Evolutionary conservation across 2,888 invertebrate species (phyloP), one percentile per base, ranked within the genome.

Genomic region (Trypoxylon attenuatum): DNA sequence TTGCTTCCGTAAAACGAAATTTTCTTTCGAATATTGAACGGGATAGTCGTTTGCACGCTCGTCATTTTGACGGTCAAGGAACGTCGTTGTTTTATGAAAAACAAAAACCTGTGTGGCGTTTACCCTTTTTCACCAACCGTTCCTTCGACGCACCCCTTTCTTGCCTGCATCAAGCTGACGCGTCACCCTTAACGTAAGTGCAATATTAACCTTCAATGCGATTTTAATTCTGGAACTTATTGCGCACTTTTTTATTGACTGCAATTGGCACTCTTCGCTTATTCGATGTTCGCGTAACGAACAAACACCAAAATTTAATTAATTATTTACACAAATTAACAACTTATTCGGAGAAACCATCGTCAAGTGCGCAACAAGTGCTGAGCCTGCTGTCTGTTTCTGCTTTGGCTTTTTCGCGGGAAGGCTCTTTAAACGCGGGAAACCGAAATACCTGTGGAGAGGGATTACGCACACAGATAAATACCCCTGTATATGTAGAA

Each of bases 1-100:
- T 83, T 84, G 0, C 10, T 61, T 1, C 79, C 77, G 22, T 85
- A 85, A 67, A 85, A 85, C n/a, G 73, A 73, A 41, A 49, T 78
- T 64, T 87, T 89, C 73, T 90, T 90, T 8, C 89, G 87, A 21
- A 88, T 82, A 70, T 86, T 88, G 70, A 90, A 91, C 5, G 89
- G 87, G 60, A 90, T 88, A 1, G 86, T 87, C 27, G 87, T 85
- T 81, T 90, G 90, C 13, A 88, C 75, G 22, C 87, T 81, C 52
- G 89, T 85, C 73, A 77, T 82, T 54, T 69, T 75, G 33, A 25
- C 33, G 10, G 33, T 4, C 33, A 33, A 33, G 4, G 3, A 10
- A 5, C 13, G 10, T 10, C 33, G 1, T 10, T 4, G n/a, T 2
- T 0, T 10, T n/a, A n/a, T n/a, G n/a, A n/a, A n/a, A n/a, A n/a